Evolutionary conservation across 2,797 vertebrate genomes (phyloP).

Genomic region (Spatula versicolor): DNA sequence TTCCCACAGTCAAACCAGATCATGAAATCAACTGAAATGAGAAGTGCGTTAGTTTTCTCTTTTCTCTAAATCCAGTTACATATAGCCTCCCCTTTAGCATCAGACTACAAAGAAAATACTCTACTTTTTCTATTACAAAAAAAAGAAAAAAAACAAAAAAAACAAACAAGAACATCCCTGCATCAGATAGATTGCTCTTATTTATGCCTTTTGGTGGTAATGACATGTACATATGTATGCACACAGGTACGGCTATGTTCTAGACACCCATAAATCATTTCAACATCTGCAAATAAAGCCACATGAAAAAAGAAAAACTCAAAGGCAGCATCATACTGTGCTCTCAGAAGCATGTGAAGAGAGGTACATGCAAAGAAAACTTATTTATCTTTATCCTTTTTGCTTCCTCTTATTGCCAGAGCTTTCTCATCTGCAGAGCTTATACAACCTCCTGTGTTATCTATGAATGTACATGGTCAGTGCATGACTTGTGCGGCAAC

Average conservation of each 20-base stretch:
- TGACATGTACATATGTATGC: background rate
- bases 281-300: background rate
- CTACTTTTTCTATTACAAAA: background rate
- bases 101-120: background rate
- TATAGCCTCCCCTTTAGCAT: background rate
- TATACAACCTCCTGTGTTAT: background rate
- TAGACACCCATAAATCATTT: background rate
- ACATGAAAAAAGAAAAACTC: background rate
- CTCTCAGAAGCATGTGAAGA: background rate
- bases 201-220: background rate
- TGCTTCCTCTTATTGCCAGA: background rate
- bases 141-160: rapidly evolving
- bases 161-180: background rate
- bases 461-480: rapidly evolving
- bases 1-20: conserved; percentile 67
- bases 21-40: conserved; percentile 84
- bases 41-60: conserved; percentile 39
- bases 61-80: background rate
- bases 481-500: background rate
- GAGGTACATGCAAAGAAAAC: background rate
- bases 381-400: background rate
- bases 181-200: background rate
- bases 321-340: background rate
- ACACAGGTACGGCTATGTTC: background rate
- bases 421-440: background rate